phyloP scores from a whole-genome alignment of 2,888 invertebrate genomes.

The Brenthis ino region DNA sequence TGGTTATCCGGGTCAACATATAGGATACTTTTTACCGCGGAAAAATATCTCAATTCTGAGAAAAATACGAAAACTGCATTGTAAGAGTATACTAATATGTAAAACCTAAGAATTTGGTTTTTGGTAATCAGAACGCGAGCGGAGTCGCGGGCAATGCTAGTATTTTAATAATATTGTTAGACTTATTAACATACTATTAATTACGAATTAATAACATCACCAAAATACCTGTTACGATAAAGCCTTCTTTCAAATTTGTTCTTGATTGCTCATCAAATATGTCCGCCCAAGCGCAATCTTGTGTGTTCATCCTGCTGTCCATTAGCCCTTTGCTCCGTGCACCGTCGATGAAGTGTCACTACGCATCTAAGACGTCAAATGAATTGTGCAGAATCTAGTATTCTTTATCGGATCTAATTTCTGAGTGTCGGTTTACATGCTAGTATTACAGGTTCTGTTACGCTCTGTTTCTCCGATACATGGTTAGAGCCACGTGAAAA shows the following conservation, averaged over 20 bases:
- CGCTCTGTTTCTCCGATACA: constrained; percentile 54
- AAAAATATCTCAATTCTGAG: too few species aligned
- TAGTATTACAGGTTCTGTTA: constrained; percentile 51
- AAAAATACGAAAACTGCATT: too few species aligned
- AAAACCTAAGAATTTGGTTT: too few species aligned
- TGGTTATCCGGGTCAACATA: too few species aligned
- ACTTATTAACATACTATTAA: too few species aligned
- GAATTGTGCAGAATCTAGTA: constrained; percentile 33
- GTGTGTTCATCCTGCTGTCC: constrained; percentile 21
- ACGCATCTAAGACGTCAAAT: constrained; percentile 29
- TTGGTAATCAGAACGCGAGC: too few species aligned
- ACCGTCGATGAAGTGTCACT: constrained; percentile 24
- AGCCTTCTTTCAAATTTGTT: constrained; percentile 48
- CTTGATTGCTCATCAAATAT: constrained; percentile 52
- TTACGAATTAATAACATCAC: background rate
- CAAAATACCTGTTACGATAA: constrained; percentile 51
- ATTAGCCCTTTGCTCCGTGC: background rate
- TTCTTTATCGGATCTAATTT: constrained; percentile 34
- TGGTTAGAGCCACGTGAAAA: constrained; percentile 40
- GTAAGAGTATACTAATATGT: too few species aligned
- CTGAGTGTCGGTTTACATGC: constrained; percentile 51
- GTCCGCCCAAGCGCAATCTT: constrained; percentile 52
- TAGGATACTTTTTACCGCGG: too few species aligned
- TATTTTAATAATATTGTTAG: background rate
- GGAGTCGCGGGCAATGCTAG: too few species aligned